phyloP scores from a whole-genome alignment of 2,888 invertebrate genomes.

The Cerceris rybyensis region DNA sequence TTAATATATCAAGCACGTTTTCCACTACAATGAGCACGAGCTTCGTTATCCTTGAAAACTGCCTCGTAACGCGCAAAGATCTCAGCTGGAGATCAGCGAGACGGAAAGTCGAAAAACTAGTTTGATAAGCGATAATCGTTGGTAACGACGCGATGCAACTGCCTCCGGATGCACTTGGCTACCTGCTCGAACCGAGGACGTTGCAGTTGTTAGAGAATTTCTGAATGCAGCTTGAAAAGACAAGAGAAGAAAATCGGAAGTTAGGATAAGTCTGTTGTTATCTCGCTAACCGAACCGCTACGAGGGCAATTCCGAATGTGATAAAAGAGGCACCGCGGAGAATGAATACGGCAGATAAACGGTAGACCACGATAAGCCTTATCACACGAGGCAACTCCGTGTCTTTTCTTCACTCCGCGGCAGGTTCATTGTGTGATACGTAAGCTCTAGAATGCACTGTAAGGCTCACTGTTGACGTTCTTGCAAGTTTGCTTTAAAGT shows the following conservation, averaged over 20 bases:
- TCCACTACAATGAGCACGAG: neutral
- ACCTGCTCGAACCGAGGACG: neutral
- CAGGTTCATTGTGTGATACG: slow-evolving; percentile 5
- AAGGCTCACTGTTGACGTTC: slow-evolving; percentile 1
- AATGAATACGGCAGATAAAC: slow-evolving; percentile 29
- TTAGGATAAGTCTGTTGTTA: slow-evolving; percentile 16
- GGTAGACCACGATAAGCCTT: slow-evolving; percentile 42
- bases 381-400: slow-evolving; percentile 14
- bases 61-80: neutral
- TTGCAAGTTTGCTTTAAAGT: too few species aligned
- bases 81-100: slow-evolving; percentile 13
- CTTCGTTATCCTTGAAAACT: slow-evolving; percentile 15
- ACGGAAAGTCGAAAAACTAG: slow-evolving; percentile 42
- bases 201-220: neutral
- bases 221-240: slow-evolving; percentile 3
- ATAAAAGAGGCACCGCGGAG: slow-evolving; percentile 7
- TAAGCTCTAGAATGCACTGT: neutral
- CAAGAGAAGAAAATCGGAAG: neutral
- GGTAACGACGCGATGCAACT: neutral
- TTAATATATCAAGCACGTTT: neutral
- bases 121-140: slow-evolving; percentile 36
- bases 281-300: slow-evolving; percentile 5
- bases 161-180: neutral
- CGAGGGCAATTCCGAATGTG: slow-evolving; percentile 27
- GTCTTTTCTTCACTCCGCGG: neutral